Conservation (phyloP, 2,113 vertebrate species). For the Baryphthengus martii region DNA sequence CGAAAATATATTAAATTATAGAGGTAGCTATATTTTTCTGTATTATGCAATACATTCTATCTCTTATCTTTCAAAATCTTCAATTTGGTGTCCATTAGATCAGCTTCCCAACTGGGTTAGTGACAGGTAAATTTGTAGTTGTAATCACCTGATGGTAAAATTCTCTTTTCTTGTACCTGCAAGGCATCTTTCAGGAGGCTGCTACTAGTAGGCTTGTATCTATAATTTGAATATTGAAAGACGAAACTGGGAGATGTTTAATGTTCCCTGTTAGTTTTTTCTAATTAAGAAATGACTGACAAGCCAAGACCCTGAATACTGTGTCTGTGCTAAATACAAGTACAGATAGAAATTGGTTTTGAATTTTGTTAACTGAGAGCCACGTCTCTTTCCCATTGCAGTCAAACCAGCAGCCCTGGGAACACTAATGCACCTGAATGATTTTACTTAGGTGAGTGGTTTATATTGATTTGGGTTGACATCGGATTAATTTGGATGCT, state of each 20-base stretch:
- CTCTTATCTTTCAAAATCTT: neutral
- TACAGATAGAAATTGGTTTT: neutral
- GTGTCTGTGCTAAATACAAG: neutral
- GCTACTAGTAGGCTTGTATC: neutral
- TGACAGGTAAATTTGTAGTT: neutral
- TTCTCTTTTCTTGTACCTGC: neutral
- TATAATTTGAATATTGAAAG: neutral
- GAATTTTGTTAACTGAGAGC: neutral
- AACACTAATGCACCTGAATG: neutral
- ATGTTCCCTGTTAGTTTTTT: neutral
- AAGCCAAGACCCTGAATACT: neutral
- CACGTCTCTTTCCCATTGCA: neutral
- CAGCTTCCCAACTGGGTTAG: neutral
- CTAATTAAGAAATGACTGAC: neutral
- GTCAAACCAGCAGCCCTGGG: neutral
- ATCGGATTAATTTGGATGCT: neutral
- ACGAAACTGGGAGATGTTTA: neutral
- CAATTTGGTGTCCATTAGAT: neutral
- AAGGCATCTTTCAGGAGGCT: neutral
- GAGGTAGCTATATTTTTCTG: neutral
- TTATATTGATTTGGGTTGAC: neutral
- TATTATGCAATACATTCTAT: neutral
- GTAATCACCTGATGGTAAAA: neutral
- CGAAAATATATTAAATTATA: neutral
- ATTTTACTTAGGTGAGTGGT: neutral